Evolutionary conservation across 1,140 invertebrate species (phyloP).

Genomic region (Zaprionus lachaisei): DNA sequence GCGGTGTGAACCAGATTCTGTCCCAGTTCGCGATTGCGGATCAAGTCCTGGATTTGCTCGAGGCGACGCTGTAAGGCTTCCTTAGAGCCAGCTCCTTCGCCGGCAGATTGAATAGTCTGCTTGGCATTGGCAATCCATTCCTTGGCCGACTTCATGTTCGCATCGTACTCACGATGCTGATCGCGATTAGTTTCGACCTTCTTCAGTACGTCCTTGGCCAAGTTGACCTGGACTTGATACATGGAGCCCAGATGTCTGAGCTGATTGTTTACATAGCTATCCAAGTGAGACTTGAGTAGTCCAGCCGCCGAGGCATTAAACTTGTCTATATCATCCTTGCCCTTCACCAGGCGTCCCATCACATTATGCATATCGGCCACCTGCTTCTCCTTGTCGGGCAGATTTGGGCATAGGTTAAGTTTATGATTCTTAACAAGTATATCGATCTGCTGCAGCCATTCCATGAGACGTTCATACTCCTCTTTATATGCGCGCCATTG

Average conservation of each 20-base stretch:
- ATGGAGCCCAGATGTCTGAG: slow-evolving; percentile 95
- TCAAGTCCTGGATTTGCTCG: slow-evolving; percentile 92
- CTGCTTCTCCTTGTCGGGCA: slow-evolving; percentile 94
- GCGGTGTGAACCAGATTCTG: slow-evolving; percentile 95
- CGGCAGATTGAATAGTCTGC: slow-evolving; percentile 92
- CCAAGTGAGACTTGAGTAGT: slow-evolving; percentile 92
- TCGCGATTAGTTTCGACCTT: slow-evolving; percentile 96
- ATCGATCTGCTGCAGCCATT: slow-evolving; percentile 97
- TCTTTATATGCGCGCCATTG: slow-evolving; percentile 96
- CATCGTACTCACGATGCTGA: slow-evolving; percentile 94
- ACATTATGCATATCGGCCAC: slow-evolving; percentile 92
- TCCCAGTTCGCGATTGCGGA: slow-evolving; percentile 94
- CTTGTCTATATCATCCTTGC: slow-evolving; percentile 93
- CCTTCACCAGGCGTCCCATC: slow-evolving; percentile 90
- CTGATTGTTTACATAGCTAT: slow-evolving; percentile 96
- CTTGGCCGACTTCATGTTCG: slow-evolving; percentile 91
- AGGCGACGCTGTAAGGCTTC: slow-evolving; percentile 93
- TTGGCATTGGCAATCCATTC: slow-evolving; percentile 95
- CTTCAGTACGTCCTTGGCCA: slow-evolving; percentile 96
- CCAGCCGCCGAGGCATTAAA: slow-evolving; percentile 92
- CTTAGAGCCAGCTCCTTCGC: slow-evolving; percentile 92
- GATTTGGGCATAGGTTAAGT: slow-evolving; percentile 91
- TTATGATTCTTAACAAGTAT: slow-evolving; percentile 96
- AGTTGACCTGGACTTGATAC: slow-evolving; percentile 95
- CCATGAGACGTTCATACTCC: slow-evolving; percentile 95